Percentiles rank a stretch among this genome's conserved stretches.
These are phyloP conservation scores for Ecliptopera silaceata DNA, from an alignment of 2,888 invertebrate species.

Conservation along the genomic window DNA sequence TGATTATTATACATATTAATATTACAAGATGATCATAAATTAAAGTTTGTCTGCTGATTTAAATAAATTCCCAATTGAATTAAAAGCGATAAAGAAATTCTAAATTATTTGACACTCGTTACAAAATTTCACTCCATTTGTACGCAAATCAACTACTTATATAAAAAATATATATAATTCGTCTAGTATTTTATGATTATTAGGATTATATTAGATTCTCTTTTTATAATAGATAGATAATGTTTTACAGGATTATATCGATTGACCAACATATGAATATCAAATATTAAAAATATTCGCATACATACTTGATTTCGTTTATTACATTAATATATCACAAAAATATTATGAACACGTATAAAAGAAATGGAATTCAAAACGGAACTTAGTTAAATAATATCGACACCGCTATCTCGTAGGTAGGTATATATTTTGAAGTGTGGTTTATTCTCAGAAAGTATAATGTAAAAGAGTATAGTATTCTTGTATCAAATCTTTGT, in stretches of 20 bases:
- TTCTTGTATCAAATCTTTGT: slow-evolving; percentile 59
- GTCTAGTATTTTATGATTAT: slow-evolving; percentile 24
- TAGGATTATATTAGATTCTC: slow-evolving; percentile 4
- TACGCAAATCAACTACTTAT: slow-evolving; percentile 26
- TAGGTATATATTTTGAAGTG: too few relatives aligned
- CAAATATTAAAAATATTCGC: too few relatives aligned
- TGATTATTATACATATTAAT: slow-evolving; percentile 16
- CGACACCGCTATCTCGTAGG: too few relatives aligned
- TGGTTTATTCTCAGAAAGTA: slow-evolving; percentile 2
- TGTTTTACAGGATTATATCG: too few relatives aligned
- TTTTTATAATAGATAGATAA: too few relatives aligned
- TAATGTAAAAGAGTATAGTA: slow-evolving; percentile 40
- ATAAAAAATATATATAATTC: slow-evolving; percentile 20
- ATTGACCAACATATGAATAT: too few relatives aligned
- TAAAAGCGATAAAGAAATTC: slow-evolving; percentile 43
- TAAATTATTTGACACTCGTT: slow-evolving; percentile 47
- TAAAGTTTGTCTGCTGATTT: slow-evolving; percentile 42
- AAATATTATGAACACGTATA: too few relatives aligned
- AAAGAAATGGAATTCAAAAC: too few relatives aligned
- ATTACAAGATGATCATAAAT: slow-evolving; percentile 38
- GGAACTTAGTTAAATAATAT: too few relatives aligned
- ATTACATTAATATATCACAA: too few relatives aligned
- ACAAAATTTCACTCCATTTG: slow-evolving; percentile 36
- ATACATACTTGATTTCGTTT: too few relatives aligned
- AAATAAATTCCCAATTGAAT: slow-evolving; percentile 53